A percentile compares a stretch with the other conserved stretches of the same genome.
Evolutionary conservation across 37 sponge, comb jelly and placozoan species (phyloP).

Genomic region (Oscarella lobularis): DNA sequence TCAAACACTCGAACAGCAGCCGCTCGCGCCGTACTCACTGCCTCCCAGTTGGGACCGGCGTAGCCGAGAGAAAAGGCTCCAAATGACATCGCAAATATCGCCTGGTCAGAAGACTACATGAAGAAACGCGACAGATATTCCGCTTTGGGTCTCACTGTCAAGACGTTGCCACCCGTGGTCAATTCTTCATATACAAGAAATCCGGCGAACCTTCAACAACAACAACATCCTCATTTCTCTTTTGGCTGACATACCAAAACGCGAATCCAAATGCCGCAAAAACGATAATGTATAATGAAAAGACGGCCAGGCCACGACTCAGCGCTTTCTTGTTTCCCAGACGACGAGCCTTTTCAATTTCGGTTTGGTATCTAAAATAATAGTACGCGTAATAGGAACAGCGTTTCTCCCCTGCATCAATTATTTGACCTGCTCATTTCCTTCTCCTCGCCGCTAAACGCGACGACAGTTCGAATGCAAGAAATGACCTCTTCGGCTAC

Average conservation of each 20-base stretch:
- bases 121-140: too few relatives aligned
- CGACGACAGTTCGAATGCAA: slow-evolving; percentile 77
- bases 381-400: too few relatives aligned
- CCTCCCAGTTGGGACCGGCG: slow-evolving; percentile 39
- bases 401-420: too few relatives aligned
- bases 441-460: slow-evolving; percentile 67
- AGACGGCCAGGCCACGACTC: neutral
- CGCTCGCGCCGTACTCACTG: slow-evolving; percentile 33
- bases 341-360: neutral
- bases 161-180: slow-evolving; percentile 17
- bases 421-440: neutral
- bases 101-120: too few relatives aligned
- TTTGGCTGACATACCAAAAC: slow-evolving; percentile 2
- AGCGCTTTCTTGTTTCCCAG: neutral
- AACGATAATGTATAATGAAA: neutral
- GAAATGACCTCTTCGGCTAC: slow-evolving; percentile 85
- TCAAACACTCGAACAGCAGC: slow-evolving; percentile 32
- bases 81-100: slow-evolving; percentile 52
- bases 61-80: slow-evolving; percentile 66
- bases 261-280: neutral
- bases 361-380: neutral
- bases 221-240: too few relatives aligned
- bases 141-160: too few relatives aligned
- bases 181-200: slow-evolving; percentile 19
- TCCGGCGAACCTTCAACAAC: slow-evolving; percentile 41